These are phyloP conservation scores for Engraulis encrasicolus DNA, from an alignment of 2,113 vertebrate genomes.

Conservation along the genomic window DNA sequence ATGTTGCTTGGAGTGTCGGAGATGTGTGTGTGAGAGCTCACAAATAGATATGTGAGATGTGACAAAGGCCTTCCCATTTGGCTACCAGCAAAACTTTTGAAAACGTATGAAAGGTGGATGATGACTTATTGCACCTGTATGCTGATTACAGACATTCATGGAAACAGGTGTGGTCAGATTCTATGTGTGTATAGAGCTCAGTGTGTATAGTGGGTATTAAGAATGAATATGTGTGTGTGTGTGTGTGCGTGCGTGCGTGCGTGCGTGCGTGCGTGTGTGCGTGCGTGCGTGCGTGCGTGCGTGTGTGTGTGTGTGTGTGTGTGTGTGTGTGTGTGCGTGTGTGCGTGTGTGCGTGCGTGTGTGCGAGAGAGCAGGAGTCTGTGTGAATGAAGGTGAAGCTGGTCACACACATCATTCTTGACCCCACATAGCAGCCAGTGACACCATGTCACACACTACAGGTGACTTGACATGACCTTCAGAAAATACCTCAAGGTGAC, in stretches of 20 bases:
- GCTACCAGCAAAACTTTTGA: background rate
- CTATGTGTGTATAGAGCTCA: background rate
- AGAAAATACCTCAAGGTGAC: too few relatives aligned
- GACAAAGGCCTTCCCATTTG: background rate
- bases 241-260: background rate
- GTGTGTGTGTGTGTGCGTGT: background rate
- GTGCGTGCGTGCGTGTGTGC: background rate
- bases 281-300: background rate
- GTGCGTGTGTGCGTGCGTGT: background rate
- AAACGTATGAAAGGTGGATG: background rate
- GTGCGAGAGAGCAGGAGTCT: background rate
- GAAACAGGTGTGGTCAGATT: background rate
- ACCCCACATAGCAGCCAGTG: background rate
- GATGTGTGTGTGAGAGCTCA: background rate
- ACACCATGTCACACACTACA: background rate
- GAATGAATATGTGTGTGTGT: background rate
- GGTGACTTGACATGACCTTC: too few relatives aligned
- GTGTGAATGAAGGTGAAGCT: background rate
- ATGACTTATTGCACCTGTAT: too few relatives aligned
- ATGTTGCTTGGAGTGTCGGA: background rate
- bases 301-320: background rate
- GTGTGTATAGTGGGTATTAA: background rate
- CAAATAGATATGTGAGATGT: background rate
- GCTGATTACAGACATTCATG: background rate
- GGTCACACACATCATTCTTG: background rate